These are phyloP conservation scores for Baccha elongata DNA, from an alignment of 2,888 invertebrate species.

Conservation along the genomic window DNA sequence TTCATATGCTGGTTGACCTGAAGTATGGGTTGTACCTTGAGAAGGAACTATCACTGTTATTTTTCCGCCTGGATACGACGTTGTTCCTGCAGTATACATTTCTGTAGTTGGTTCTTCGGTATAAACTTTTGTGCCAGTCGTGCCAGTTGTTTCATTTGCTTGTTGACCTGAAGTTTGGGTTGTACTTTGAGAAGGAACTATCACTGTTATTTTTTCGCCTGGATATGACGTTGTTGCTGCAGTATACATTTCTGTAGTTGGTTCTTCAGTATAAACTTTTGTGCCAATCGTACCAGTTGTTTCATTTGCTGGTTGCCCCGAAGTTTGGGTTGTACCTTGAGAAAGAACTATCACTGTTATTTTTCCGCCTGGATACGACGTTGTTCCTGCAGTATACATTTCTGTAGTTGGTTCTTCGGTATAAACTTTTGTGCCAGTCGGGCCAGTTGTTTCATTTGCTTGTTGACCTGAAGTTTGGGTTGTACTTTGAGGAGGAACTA, in stretches of 20 bases:
- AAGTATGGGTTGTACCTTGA: neutral
- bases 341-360: neutral
- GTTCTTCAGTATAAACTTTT: neutral
- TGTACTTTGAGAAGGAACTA: neutral
- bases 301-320: neutral
- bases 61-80: neutral
- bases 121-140: no score
- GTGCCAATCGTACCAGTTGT: no score
- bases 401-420: neutral
- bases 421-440: no score
- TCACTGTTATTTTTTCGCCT: neutral
- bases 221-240: constrained; percentile 3
- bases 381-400: neutral
- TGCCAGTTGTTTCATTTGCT: no score
- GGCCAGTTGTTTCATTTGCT: no score
- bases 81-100: neutral
- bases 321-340: neutral
- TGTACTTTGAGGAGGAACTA: neutral
- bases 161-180: neutral
- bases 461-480: neutral
- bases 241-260: neutral
- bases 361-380: neutral
- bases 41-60: neutral
- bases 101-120: neutral
- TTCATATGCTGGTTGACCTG: neutral